phyloP scores from a whole-genome alignment of 2,888 invertebrate species.

The Siphlonurus alternatus region DNA sequence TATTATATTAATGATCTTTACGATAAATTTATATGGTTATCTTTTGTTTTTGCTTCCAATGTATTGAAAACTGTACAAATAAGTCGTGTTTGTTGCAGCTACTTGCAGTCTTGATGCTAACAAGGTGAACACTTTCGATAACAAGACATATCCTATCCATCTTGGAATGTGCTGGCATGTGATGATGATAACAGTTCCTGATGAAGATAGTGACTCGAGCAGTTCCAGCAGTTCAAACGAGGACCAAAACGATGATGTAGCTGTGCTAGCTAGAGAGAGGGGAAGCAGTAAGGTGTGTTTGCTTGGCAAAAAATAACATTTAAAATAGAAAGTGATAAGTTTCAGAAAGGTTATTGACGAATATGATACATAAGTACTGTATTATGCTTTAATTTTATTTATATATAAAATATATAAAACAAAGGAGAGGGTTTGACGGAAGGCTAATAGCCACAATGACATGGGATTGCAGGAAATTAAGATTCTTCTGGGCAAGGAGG shows the following conservation, averaged over 20 bases:
- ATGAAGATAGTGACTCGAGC: slow-evolving; percentile 27
- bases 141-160: slow-evolving; percentile 36
- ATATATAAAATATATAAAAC: too few species aligned
- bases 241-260: slow-evolving; percentile 22
- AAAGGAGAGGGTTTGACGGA: too few species aligned
- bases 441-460: too few species aligned
- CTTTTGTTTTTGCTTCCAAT: too few species aligned
- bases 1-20: too few species aligned
- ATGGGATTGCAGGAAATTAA: slow-evolving; percentile 31
- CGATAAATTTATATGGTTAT: too few species aligned
- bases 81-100: slow-evolving; percentile 36
- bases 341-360: too few species aligned
- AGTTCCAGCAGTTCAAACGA: slow-evolving; percentile 11
- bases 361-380: too few species aligned
- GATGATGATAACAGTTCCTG: slow-evolving; percentile 23
- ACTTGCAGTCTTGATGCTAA: slow-evolving; percentile 42
- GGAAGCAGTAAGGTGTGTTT: slow-evolving; percentile 22
- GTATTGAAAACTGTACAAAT: too few species aligned
- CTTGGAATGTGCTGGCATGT: slow-evolving; percentile 42
- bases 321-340: too few species aligned
- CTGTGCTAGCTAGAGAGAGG: slow-evolving; percentile 27
- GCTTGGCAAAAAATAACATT: too few species aligned
- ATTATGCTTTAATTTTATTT: too few species aligned
- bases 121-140: slow-evolving; percentile 45
- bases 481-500: slow-evolving; percentile 27